Evolutionary conservation across 2,797 vertebrate genomes (phyloP).

Genomic region (Malacoraja senta): DNA sequence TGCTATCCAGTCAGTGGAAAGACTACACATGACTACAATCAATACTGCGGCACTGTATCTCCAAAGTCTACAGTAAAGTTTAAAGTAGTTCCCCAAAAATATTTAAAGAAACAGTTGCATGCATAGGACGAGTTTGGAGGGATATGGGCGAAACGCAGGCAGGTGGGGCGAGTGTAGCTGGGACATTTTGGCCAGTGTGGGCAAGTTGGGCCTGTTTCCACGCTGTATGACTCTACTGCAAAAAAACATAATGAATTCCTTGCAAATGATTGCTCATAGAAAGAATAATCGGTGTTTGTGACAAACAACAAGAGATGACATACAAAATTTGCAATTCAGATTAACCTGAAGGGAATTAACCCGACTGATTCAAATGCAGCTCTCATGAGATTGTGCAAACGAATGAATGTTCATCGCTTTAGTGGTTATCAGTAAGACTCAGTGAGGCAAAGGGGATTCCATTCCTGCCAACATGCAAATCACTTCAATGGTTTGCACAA

Average conservation of each 20-base stretch:
- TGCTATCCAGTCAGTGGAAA: no score
- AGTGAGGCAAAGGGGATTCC: background rate
- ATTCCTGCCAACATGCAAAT: background rate
- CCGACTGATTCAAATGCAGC: background rate
- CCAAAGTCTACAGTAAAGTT: no score
- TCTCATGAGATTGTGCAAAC: background rate
- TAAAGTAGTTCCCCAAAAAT: no score
- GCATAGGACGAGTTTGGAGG: no score
- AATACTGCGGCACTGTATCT: no score
- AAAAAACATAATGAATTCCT: background rate
- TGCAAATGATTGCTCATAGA: background rate
- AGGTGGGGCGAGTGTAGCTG: no score
- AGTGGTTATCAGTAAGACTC: background rate
- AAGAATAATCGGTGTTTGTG: background rate
- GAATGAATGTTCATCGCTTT: background rate
- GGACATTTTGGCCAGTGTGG: no score
- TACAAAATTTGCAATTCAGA: constrained; percentile 1
- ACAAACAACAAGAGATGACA: background rate
- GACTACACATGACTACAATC: no score
- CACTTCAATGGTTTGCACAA: background rate
- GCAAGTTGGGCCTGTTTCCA: no score
- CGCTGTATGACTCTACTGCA: no score
- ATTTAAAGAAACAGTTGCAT: no score
- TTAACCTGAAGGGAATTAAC: background rate
- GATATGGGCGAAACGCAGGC: no score